Percentiles rank a stretch among this genome's conserved stretches.
Evolutionary conservation across 1,140 invertebrate species (phyloP).

Genomic region (Rhyzopertha dominica): DNA sequence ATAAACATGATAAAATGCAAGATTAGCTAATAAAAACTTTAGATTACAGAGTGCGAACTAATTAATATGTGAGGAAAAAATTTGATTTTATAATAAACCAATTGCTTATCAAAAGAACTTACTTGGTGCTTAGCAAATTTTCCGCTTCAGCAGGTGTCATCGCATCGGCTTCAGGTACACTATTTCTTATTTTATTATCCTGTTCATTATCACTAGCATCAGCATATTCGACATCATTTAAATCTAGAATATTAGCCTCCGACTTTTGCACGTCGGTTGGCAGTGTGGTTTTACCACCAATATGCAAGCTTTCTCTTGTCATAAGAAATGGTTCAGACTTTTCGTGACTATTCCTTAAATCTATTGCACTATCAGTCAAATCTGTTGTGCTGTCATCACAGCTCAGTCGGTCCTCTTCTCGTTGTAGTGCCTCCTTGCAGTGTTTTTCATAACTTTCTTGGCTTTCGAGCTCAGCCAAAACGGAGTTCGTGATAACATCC

Average conservation of each 20-base stretch:
- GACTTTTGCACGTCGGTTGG: conserved; percentile 27
- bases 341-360: not conserved
- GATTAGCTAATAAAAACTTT: too few relatives aligned
- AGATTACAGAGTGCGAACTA: too few relatives aligned
- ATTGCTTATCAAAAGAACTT: too few relatives aligned
- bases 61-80: too few relatives aligned
- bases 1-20: too few relatives aligned
- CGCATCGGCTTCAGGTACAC: conserved; percentile 53
- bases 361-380: too few relatives aligned
- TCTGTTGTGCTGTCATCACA: not conserved
- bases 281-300: conserved; percentile 9
- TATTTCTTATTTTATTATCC: conserved; percentile 28
- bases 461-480: conserved; percentile 41
- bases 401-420: conserved; percentile 9
- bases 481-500: conserved; percentile 20
- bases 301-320: conserved; percentile 22
- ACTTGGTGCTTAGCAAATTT: conserved; percentile 74
- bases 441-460: conserved; percentile 34
- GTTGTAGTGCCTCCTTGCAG: conserved; percentile 17
- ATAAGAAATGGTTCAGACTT: conserved; percentile 33
- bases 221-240: conserved; percentile 50
- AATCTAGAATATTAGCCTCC: conserved; percentile 45
- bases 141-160: conserved; percentile 84
- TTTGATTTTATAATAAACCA: too few relatives aligned
- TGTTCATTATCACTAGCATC: conserved; percentile 51